Evolutionary conservation across 2,888 invertebrate species (phyloP), one percentile per base, ranked within the genome.

Genomic region (Aplocera efformata): DNA sequence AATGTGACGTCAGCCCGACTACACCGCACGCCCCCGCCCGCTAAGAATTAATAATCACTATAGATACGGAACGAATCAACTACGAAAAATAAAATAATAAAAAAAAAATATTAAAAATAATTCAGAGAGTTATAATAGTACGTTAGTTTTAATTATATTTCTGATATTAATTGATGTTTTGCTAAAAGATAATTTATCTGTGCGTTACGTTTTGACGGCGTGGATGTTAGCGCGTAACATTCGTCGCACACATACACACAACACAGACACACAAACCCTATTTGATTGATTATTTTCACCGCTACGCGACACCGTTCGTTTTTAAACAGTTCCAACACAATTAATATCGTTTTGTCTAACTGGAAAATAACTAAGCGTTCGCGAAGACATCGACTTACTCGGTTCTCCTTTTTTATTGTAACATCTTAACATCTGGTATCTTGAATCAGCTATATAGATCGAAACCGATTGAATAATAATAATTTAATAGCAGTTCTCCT

Each of bases 101-200:
- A 53, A 53, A 53, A 48, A 48, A 27, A 58, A 48, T 67, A 68
- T n/a, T n/a, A 72, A 75, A 71, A 72, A 59, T 56, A 63, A 60
- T 48, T 54, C 40, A 62, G 72, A 82, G 79, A 84, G 79, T 79
- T 85, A 80, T 83, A 81, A 80, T 82, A 83, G 83, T 85, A 72
- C 74, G 82, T 81, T 84, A 83, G 83, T 79, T 84, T 84, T 84
- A 84, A 84, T 85, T 80, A 83, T 84, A 84, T 84, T 81, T 80
- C 84, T 79, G 84, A 83, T 82, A 83, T 83, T 84, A 80, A 80
- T 83, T 82, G 76, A 85, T 83, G 85, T 86, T 85, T 83, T 82
- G 81, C 84, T 83, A 76, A 80, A 79, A 83, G 79, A 84, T 81
- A 69, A 82, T 82, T 84, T 82, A 82, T 85, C 77, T 70, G 73